Conservation (phyloP, 1,140 invertebrate species). For the Brachionus rotundiformis region DNA sequence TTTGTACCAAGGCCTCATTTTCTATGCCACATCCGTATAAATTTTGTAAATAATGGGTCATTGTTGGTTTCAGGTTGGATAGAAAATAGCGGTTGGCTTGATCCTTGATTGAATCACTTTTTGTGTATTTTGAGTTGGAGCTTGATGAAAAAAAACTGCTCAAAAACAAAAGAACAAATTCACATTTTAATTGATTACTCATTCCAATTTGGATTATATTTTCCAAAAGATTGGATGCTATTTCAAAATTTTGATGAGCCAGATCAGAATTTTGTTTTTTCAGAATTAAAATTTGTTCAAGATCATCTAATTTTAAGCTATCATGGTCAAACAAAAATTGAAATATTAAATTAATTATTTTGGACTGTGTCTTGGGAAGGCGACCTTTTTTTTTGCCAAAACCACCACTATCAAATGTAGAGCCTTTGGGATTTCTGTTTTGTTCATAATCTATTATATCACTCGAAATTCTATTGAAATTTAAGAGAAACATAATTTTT, state of each 20-base stretch:
- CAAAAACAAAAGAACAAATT: not conserved
- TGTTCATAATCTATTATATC: not conserved
- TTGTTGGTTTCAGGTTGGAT: not conserved
- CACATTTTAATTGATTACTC: not conserved
- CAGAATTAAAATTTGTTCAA: not conserved
- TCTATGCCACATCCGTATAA: constrained; percentile 9
- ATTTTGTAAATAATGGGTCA: constrained; percentile 21
- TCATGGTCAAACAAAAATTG: constrained; percentile 14
- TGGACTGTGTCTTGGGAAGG: not conserved
- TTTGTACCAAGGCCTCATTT: not conserved
- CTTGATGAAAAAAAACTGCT: not conserved
- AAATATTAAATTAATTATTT: constrained; percentile 7
- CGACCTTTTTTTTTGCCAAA: not conserved
- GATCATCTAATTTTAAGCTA: not conserved
- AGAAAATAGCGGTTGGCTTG: not conserved
- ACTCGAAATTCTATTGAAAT: not conserved
- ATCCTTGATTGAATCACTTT: not conserved
- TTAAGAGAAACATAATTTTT: constrained; percentile 30
- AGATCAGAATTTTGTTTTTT: not conserved
- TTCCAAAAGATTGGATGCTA: not conserved
- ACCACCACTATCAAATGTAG: not conserved
- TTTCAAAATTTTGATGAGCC: not conserved
- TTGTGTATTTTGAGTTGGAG: not conserved
- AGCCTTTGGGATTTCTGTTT: not conserved
- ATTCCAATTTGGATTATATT: not conserved